Evolutionary conservation across 2,888 invertebrate genomes (phyloP).

Genomic region (Apodemia zela): DNA sequence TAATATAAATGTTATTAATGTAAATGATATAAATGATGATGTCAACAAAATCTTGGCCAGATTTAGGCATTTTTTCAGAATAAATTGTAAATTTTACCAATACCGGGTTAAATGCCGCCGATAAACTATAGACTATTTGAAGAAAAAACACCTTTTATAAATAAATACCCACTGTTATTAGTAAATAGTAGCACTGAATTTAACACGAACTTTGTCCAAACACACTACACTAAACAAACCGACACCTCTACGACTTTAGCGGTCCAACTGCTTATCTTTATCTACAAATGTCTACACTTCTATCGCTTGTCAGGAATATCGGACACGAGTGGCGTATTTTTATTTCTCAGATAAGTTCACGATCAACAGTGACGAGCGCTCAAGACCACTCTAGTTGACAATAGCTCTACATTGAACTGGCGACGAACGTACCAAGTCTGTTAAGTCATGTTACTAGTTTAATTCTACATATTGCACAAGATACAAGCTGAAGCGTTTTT

Average conservation of each 20-base stretch:
- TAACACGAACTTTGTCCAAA: neutral
- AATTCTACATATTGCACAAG: constrained; percentile 48
- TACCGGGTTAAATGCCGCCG: neutral
- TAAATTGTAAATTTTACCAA: neutral
- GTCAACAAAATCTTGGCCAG: no score
- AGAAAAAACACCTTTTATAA: neutral
- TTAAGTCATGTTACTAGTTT: constrained; percentile 53
- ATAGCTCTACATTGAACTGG: constrained; percentile 60
- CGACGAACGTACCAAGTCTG: constrained; percentile 42
- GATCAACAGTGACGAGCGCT: constrained; percentile 48
- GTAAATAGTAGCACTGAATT: neutral
- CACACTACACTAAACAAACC: constrained; percentile 6
- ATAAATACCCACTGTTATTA: neutral
- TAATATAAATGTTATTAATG: no score
- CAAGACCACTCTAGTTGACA: constrained; percentile 53
- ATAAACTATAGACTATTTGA: neutral
- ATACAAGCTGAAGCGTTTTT: constrained; percentile 28
- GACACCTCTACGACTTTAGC: neutral
- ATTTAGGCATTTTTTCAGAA: neutral
- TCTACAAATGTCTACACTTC: neutral
- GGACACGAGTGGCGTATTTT: constrained; percentile 4
- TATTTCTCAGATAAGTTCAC: constrained; percentile 26
- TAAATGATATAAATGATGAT: no score
- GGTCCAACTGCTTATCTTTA: constrained; percentile 7
- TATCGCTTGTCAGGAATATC: constrained; percentile 10